Conservation (phyloP, 2,113 vertebrate genomes). For the Bungarus multicinctus region DNA sequence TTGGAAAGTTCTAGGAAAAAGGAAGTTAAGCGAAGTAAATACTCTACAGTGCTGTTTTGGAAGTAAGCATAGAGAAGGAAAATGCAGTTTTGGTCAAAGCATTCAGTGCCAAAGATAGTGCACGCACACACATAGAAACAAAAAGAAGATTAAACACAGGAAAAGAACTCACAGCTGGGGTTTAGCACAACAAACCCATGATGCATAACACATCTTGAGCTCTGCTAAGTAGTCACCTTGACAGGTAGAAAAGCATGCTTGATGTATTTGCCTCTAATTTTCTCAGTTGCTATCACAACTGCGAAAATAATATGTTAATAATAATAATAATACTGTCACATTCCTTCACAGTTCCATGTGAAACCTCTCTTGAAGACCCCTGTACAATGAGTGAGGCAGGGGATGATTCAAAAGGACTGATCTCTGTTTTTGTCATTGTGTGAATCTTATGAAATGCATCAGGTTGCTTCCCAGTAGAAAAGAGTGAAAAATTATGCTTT, state of each 20-base stretch:
- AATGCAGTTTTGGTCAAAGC: neutral
- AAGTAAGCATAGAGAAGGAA: neutral
- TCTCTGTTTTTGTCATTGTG: neutral
- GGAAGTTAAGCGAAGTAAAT: neutral
- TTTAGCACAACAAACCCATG: neutral
- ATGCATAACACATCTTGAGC: neutral
- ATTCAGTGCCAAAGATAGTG: neutral
- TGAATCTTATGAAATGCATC: conserved; percentile 6
- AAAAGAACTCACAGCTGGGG: neutral
- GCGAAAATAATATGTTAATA: neutral
- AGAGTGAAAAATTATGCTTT: neutral
- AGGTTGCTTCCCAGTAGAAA: conserved; percentile 8
- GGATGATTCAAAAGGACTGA: neutral
- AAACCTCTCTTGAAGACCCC: neutral
- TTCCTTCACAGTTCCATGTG: neutral
- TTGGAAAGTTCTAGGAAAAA: neutral
- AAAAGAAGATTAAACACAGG: neutral
- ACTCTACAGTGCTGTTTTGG: neutral
- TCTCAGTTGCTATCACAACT: neutral
- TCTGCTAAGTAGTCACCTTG: neutral
- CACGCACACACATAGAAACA: neutral
- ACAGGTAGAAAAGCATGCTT: neutral
- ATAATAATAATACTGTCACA: neutral
- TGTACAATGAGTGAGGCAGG: neutral
- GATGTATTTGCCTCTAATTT: neutral